Base-by-base conservation (phyloP, 2,113 vertebrate genomes). In the Cichladusa arquata region DNA sequence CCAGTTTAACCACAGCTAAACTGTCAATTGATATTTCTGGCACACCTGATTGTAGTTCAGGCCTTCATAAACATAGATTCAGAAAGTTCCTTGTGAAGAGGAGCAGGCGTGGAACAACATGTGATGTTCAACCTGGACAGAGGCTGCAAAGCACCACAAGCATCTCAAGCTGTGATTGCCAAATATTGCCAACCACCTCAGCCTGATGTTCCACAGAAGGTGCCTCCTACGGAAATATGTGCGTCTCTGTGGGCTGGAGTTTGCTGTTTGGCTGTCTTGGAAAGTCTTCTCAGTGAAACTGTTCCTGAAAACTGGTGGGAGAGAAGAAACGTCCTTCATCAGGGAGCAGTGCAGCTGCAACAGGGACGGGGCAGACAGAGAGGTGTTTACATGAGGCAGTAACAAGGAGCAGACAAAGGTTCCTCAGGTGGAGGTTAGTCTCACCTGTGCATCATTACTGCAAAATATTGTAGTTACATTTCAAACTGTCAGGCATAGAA, bases 381-480 rank as follows among this genome's bases (percentile, higher is more conserved):
- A 48, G 5, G 7, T 48, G 31, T 66, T 88, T 29, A 19, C 15
- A 14, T 5, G 66, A 61, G 56, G 20, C 8, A 38, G 44, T 26
- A 22, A 36, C 0, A 0, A 57, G 66, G 44, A 62, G 15, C 36
- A 86, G 60, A 34, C 11, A 34, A 54, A 25, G 2, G 1, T 34
- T 54, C 10, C 33, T 56, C 53, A 50, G 50, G 11, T 38, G 34
- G 26, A 64, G 28, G 4, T 28, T 67, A 76, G 57, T 58, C 62
- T 58, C 36, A 47, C 45, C 13, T 50, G 5, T 65, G 33, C 24
- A 56, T 72, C 28, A 6, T 73, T 85, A 25, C 29, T 80, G 66
- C 34, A 67, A 60, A 90, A 45, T 72, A 45, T 50, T 1, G 3
- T 33, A 60, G n/a, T 72, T 91, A 22, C 11, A 15, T 94, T 86